Percentiles rank a stretch among this genome's conserved stretches.
Conservation (phyloP, 92 coral and sea anemone species). For the Palythoa caribaeorum region DNA sequence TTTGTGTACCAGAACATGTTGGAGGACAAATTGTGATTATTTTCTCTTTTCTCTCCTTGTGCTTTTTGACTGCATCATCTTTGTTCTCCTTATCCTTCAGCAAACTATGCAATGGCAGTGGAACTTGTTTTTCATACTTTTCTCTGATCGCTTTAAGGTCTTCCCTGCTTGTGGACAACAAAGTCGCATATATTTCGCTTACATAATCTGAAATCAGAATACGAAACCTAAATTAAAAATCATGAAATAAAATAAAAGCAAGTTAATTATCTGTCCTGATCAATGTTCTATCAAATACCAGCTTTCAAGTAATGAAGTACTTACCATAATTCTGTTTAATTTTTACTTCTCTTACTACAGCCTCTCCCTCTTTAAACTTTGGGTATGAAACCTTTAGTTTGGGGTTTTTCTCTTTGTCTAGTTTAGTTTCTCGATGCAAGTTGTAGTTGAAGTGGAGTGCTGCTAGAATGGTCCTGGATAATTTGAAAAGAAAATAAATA, state of each 20-base stretch:
- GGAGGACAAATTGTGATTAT: conserved; percentile 60
- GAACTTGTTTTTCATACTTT: conserved; percentile 49
- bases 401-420: neutral
- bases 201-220: conserved; percentile 66
- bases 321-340: conserved; percentile 50
- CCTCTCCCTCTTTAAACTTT: conserved; percentile 51
- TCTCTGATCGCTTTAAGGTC: conserved; percentile 50
- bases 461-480: conserved; percentile 41
- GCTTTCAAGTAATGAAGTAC: neutral
- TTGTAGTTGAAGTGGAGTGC: conserved; percentile 44
- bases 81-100: conserved; percentile 50
- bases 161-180: conserved; percentile 59
- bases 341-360: conserved; percentile 53
- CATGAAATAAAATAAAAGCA: neutral
- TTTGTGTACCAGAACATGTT: conserved; percentile 68
- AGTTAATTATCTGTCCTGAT: neutral
- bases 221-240: neutral
- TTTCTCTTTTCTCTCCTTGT: conserved; percentile 46
- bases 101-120: conserved; percentile 59
- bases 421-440: conserved; percentile 9
- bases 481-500: neutral
- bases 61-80: conserved; percentile 54
- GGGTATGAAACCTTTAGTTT: conserved; percentile 46
- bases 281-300: conserved; percentile 1
- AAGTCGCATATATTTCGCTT: conserved; percentile 55